A percentile compares a stretch with the other conserved stretches of the same genome.
phyloP scores from a whole-genome alignment of 1,140 invertebrate species.

The Melanaphis sacchari region DNA sequence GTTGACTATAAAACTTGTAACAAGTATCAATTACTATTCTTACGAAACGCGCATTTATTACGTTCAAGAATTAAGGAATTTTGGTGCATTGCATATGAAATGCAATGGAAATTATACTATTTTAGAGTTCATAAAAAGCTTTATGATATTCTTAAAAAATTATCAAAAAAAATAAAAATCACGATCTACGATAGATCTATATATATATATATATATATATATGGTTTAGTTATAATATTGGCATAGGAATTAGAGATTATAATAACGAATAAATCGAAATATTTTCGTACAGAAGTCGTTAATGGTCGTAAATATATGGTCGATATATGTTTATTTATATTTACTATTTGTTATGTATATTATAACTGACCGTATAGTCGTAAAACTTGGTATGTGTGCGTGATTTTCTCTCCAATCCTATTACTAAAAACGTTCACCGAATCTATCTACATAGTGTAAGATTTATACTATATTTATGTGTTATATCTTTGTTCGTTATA shows the following conservation, averaged over 20 bases:
- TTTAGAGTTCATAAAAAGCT: not conserved
- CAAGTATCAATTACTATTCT: not conserved
- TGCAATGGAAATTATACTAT: not conserved
- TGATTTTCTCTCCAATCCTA: not conserved
- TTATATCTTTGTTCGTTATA: not conserved
- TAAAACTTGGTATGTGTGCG: not conserved
- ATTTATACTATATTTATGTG: not conserved
- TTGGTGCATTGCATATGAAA: not conserved
- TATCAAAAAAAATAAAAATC: not conserved
- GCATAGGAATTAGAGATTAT: not conserved
- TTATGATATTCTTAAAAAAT: not conserved
- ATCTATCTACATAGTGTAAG: not conserved
- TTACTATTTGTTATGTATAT: not conserved
- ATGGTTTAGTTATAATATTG: not conserved
- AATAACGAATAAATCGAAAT: not conserved
- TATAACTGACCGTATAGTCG: not conserved
- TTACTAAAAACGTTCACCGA: not conserved
- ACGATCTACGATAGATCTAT: not conserved
- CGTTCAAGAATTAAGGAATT: not conserved
- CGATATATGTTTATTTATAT: not conserved
- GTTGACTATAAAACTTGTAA: not conserved
- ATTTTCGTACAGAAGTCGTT: constrained; percentile 9
- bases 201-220: too few species aligned
- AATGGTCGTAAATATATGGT: not conserved
- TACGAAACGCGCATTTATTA: not conserved